A percentile compares a stretch with the other conserved stretches of the same genome.
These are phyloP conservation scores for Clangula hyemalis DNA, from an alignment of 2,797 vertebrate genomes.

Conservation along the genomic window DNA sequence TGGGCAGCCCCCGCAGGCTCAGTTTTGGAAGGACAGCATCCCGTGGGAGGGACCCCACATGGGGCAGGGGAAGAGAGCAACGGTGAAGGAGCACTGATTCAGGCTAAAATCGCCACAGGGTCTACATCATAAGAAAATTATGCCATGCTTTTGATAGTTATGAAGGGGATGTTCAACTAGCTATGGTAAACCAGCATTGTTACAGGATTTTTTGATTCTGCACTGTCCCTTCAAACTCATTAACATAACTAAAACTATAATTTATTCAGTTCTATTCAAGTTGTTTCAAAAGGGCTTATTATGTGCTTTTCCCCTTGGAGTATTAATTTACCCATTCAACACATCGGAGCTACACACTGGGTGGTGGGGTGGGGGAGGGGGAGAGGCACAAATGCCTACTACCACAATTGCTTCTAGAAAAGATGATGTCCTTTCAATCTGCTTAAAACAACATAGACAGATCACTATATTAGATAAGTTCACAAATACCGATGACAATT, in stretches of 20 bases:
- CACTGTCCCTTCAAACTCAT: background rate
- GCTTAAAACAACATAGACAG: background rate
- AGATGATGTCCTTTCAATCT: background rate
- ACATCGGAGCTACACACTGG: background rate
- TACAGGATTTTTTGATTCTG: background rate
- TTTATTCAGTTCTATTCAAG: constrained; percentile 28
- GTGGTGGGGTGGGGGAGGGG: background rate
- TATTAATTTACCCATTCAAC: background rate
- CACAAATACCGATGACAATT: background rate
- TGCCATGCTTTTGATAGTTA: background rate
- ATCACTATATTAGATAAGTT: background rate
- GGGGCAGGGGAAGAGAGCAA: no score
- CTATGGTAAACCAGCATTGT: background rate
- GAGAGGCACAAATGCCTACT: background rate
- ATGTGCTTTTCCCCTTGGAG: background rate
- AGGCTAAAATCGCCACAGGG: no score
- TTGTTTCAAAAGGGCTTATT: constrained; percentile 29
- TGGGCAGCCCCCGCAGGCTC: no score
- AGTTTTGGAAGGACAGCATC: no score
- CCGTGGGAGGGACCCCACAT: no score
- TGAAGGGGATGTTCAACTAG: background rate
- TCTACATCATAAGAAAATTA: background rate
- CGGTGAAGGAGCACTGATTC: no score
- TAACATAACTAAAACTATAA: constrained; percentile 41
- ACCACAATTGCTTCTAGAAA: background rate